Conservation (phyloP, 1,140 invertebrate genomes). For the Pentalonia nigronervosa region DNA sequence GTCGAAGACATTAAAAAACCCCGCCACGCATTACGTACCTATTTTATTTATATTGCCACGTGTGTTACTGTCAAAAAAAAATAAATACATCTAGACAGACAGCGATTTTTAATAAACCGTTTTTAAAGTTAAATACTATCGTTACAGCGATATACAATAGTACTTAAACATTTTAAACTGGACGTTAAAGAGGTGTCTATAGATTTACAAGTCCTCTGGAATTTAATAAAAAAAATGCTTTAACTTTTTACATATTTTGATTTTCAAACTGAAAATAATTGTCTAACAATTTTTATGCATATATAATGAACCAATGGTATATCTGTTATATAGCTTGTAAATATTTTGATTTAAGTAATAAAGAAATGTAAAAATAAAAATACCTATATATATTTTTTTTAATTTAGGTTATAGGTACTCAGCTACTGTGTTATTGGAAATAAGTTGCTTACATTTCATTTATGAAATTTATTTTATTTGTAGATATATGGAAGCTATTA, state of each 20-base stretch:
- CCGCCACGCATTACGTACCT: background rate
- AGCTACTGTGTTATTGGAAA: background rate
- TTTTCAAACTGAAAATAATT: background rate
- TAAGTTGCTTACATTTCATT: background rate
- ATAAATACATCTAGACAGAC: background rate
- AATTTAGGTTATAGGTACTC: background rate
- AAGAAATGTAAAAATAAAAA: background rate
- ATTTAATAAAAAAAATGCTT: background rate
- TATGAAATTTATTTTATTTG: background rate
- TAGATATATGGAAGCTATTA: background rate
- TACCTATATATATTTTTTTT: background rate
- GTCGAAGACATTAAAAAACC: background rate
- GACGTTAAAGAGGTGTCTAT: background rate
- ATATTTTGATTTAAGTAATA: background rate
- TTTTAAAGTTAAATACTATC: background rate
- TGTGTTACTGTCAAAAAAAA: background rate
- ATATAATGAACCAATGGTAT: background rate
- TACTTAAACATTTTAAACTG: background rate
- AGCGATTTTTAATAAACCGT: background rate
- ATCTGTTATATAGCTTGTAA: background rate
- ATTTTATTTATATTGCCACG: background rate
- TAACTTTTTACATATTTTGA: background rate
- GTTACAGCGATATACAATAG: background rate
- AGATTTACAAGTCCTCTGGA: background rate
- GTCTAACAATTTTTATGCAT: background rate